phyloP scores from a whole-genome alignment of 2,797 vertebrate species.

The Morelia viridis region DNA sequence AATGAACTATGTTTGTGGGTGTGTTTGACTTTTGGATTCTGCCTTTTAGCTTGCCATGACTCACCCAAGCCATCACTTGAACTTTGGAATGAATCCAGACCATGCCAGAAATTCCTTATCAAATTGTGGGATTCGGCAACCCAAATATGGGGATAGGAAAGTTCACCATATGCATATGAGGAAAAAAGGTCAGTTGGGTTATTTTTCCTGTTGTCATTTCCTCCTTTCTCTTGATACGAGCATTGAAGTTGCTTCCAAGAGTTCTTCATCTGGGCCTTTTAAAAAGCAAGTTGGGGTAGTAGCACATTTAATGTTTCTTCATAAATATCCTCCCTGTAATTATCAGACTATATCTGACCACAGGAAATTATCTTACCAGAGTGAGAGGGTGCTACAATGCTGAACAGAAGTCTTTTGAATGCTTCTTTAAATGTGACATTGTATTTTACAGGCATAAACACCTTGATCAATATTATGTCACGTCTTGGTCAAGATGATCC shows the following conservation, averaged over 20 bases:
- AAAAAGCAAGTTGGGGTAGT: neutral
- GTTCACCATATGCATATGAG: conserved; percentile 99
- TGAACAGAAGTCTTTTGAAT: neutral
- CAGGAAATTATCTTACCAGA: neutral
- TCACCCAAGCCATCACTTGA: conserved; percentile 97
- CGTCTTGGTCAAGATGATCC: conserved; percentile 97
- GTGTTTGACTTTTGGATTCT: neutral
- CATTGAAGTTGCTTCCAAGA: neutral
- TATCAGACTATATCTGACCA: neutral
- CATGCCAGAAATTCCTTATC: conserved; percentile 97
- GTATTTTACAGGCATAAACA: conserved; percentile 90
- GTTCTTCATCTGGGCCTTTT: neutral
- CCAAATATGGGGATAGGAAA: conserved; percentile 96
- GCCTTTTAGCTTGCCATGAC: conserved; percentile 91
- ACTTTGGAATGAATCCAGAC: conserved; percentile 98
- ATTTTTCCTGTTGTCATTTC: neutral
- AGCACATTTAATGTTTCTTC: neutral
- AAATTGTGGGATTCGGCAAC: conserved; percentile 96
- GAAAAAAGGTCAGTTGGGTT: conserved; percentile 84
- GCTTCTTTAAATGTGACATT: neutral
- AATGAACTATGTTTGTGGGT: neutral
- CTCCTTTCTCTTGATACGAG: neutral
- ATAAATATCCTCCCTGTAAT: neutral
- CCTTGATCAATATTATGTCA: conserved; percentile 99
- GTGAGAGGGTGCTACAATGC: neutral